Evolutionary conservation across 2,888 invertebrate genomes (phyloP), one percentile per base, ranked within the genome.

Genomic region (Erynnis tages): DNA sequence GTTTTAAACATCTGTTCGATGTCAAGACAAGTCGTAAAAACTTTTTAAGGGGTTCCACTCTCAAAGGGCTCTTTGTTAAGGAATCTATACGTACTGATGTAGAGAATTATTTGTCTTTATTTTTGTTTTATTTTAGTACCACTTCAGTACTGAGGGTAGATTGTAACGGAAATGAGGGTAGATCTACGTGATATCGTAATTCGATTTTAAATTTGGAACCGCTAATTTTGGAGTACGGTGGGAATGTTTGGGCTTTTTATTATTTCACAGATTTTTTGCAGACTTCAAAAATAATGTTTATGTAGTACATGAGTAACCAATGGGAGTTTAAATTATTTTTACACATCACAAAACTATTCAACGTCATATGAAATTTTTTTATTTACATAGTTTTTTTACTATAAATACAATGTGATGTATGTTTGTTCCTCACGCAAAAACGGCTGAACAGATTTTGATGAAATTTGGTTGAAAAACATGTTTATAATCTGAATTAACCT

Each of bases 1-100:
- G 73, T 79, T 76, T 71, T 62, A 66, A 69, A 71, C 84, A 84
- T 84, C 82, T 85, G 85, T 60, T 77, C 70, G 65, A 62, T 66
- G 73, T 84, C 82, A 76, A 73, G 71, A 65, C 59, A 61, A 55
- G 68, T 77, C 77, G 73, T 84, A 82, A 79, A 79, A 73, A 77
- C 70, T 69, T 73, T 67, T 69, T 55, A 57, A 65, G 75, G 74
- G 74, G 76, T 65, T 61, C 58, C 61, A 61, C 56, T 67, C 50
- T 29, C 62, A 69, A 74, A 62, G 70, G 62, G 62, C 64, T 67
- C 76, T 76, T 79, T 80, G 75, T 79, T 62, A 66, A 66, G 62
- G 54, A 62, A 67, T 64, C 46, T 49, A 54, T 55, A 50, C 25
- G 25, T 43, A 54, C 47, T 53, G 46, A 56, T 44, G 48, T 52